Base-by-base conservation (phyloP, 2,888 invertebrate genomes). In the Netelia virgata region DNA sequence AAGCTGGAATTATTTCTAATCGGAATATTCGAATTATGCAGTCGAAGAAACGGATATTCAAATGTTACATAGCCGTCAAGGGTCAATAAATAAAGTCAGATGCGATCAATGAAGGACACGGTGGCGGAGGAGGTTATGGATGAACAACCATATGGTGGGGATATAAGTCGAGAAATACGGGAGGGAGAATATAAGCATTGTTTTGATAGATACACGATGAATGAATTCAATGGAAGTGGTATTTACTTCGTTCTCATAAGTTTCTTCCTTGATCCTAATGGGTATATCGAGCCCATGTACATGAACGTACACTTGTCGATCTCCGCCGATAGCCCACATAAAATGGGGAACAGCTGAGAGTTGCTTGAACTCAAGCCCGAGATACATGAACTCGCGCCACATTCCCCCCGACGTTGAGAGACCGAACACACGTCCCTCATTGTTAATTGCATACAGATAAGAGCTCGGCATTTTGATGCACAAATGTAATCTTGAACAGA, bases 251-350 rank as follows among this genome's bases (percentile, higher is more conserved):
- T 98, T 98, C 94, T 98, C 98, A 92, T 97, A 98, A 0, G 98
- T 96, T 92, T 98, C 97, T 94, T 98, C 98, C 92, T 97, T 96
- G 0, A 98, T 97, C 86, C 98, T 95, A 87, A 98, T 98, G 0
- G 98, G 98, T 89, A 98, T 96, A 94, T 98, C 98, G 82, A 97
- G 94, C 0, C 97, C 97, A 92, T 98, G 97, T 6, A 98, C 98
- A 91, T 97, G 98, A 1, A 98, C 96, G 92, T 98, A 98, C 74
- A 98, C 96, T 94, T 98, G 98, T 85, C 98, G 96, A 93, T 98
- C 98, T 10, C 98, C 97, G 53, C 98, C 98, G 79, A 98, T 96
- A 1, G 98, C 98, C 98, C 98, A 99, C 91, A 98, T 95, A 91
- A 97, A 97, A 94, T 97, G 96, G 14, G 97, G 96, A 1, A 97